Percentiles rank a stretch among this genome's conserved stretches.
These are phyloP conservation scores for Furcifer pardalis DNA, from an alignment of 2,797 vertebrate species.

Conservation along the genomic window DNA sequence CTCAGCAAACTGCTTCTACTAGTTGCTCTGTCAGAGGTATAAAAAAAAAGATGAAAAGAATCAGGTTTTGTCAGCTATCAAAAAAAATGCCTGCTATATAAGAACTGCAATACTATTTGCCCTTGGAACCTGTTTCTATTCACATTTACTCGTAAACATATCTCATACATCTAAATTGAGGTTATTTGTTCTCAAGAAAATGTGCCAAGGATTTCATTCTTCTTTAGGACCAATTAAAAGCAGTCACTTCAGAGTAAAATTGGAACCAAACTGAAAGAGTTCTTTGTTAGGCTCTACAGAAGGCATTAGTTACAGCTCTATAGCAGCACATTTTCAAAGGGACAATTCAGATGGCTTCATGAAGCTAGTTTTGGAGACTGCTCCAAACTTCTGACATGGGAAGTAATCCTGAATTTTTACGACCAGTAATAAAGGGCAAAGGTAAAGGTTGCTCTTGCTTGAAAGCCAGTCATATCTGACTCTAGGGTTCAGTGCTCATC, in stretches of 20 bases:
- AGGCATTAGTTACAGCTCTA: not conserved
- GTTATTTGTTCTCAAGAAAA: not conserved
- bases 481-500: too few relatives aligned
- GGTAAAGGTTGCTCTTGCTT: too few relatives aligned
- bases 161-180: not conserved
- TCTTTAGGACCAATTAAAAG: not conserved
- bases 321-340: not conserved
- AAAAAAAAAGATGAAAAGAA: not conserved
- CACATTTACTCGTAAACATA: not conserved
- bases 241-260: not conserved
- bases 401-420: conserved; percentile 30
- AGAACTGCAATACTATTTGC: not conserved
- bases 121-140: not conserved
- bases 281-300: not conserved
- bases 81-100: not conserved
- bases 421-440: not conserved
- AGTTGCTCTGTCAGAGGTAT: conserved; percentile 14
- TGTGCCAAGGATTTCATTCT: not conserved
- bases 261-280: not conserved
- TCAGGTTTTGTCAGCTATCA: not conserved
- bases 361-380: not conserved
- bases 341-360: not conserved
- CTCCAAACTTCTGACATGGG: conserved; percentile 5
- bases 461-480: too few relatives aligned
- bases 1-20: conserved; percentile 44